phyloP scores from a whole-genome alignment of 2,797 vertebrate genomes.

The Chiropotes sagulatus region DNA sequence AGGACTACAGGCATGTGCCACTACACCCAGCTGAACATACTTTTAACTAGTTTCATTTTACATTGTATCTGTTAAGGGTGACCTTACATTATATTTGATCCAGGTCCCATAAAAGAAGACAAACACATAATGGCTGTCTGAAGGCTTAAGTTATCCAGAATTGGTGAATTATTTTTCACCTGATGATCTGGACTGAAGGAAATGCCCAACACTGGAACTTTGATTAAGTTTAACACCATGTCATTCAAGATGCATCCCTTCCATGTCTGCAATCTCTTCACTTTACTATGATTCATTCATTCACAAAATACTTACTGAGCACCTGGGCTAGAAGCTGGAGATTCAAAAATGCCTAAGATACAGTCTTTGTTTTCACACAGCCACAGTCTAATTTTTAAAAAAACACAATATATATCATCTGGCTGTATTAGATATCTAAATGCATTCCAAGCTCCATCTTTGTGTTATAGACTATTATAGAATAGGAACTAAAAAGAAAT shows the following conservation, averaged over 20 bases:
- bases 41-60: slow-evolving; percentile 27
- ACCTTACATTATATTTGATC: background rate
- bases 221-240: background rate
- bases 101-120: background rate
- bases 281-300: background rate
- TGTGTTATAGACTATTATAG: background rate
- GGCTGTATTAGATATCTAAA: background rate
- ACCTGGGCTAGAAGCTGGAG: background rate
- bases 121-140: background rate
- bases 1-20: background rate
- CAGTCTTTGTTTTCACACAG: background rate
- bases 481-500: background rate
- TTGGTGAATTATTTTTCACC: background rate
- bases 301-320: background rate
- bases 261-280: background rate
- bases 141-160: background rate
- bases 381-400: background rate
- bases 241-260: background rate
- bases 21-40: background rate
- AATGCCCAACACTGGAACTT: background rate
- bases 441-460: background rate
- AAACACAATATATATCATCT: background rate
- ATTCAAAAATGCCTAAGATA: background rate
- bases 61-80: background rate
- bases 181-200: background rate